Base-by-base conservation (phyloP, 2,888 invertebrate species). In the Rhamphomyia laevipes region DNA sequence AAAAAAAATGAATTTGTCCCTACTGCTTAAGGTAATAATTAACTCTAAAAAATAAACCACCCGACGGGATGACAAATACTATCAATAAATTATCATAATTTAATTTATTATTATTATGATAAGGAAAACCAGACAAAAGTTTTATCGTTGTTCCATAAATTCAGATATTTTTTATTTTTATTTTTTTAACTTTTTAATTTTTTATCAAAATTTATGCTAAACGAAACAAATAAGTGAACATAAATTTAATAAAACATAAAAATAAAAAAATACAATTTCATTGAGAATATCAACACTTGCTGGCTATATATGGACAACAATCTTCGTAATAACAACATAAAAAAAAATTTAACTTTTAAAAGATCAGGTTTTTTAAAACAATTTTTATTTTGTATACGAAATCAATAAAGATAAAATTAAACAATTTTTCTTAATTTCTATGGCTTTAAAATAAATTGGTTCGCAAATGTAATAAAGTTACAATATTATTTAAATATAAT, bases 201-300 rank as follows among this genome's bases (percentile, higher is more conserved):
- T 33, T 33, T n/a, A 33, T 33, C 33, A 33, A 33, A 33, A 33
- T 33, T 33, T 33, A 33, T 33, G 33, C 27, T 42, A 42, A 42
- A 42, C 42, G 42, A 23, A 42, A 42, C 42, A 42, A 42, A 42
- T 42, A 42, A 23, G 27, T 42, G n/a, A 27, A 27, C 27, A 42
- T 42, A 42, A 42, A 42, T 42, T 42, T 27, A n/a, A 40, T 40
- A 11, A 17, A 17, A 37, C 16, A 37, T 37, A 37, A 35, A n/a
- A 35, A n/a, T n/a, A 10, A 16, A 16, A n/a, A n/a, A n/a, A n/a
- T n/a, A n/a, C n/a, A n/a, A n/a, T n/a, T n/a, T n/a, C n/a, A n/a
- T n/a, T n/a, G n/a, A n/a, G n/a, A n/a, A n/a, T n/a, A n/a, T n/a
- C n/a, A n/a, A n/a, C n/a, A n/a, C n/a, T n/a, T n/a, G n/a, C n/a